Base-by-base conservation (phyloP, 1,140 invertebrate species). In the Meloidogyne chitwoodi region DNA sequence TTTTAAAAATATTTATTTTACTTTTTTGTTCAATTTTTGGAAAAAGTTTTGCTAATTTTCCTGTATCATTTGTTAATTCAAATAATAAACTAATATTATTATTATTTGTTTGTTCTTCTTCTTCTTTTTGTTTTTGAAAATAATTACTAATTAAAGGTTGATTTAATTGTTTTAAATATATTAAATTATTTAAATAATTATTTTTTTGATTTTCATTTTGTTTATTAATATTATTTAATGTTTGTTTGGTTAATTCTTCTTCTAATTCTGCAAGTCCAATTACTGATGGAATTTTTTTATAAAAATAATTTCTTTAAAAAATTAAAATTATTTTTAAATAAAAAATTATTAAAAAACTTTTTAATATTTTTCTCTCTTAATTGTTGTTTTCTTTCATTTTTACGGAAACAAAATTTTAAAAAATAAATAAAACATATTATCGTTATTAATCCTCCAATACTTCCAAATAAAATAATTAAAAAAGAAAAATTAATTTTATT, bases 81-180 rank as follows among this genome's bases (percentile, higher is more conserved):
- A 64, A 22, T 34, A 73, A 56, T 64, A 73, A 73, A 63, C 71
- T 64, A 56, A n/a, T 4, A 8, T 19, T 56, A n/a, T 56, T 4
- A 19, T 6, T n/a, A n/a, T 48, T 16, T 19, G 19, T 3, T 48
- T 19, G 16, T 48, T 56, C 48, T n/a, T n/a, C 48, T 56, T 56
- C n/a, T 56, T 48, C 2, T 5, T 19, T 26, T 56, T 69, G 68
- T 41, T 31, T 41, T 56, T 69, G 68, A 38, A 26, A 78, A 27
- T 34, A 72, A 65, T 61, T n/a, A n/a, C n/a, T 69, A 61, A 48
- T 78, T 61, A 27, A 75, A 41, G 56, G 73, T 67, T 24, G 56
- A 68, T 68, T 76, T 69, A 31, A 78, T 29, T 62, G 75, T 31
- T 27, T 61, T 70, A 24, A 68, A 41, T 41, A 14, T 14, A 41